These are phyloP conservation scores for Lonchura striata DNA, from an alignment of 2,113 vertebrate species.

Conservation along the genomic window DNA sequence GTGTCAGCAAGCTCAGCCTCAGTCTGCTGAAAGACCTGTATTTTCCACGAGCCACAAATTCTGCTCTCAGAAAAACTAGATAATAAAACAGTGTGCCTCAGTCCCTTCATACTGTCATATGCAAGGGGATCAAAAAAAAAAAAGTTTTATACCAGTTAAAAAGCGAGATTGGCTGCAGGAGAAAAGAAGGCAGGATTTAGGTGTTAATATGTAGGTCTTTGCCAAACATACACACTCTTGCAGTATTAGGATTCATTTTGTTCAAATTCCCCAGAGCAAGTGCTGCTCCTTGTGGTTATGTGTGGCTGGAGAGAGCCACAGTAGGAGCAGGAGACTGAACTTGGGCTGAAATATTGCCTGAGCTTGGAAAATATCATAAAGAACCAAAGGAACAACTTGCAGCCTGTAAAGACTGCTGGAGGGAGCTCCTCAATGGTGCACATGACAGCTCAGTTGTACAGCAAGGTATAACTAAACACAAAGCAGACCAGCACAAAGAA, in stretches of 20 bases:
- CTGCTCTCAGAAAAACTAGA: neutral
- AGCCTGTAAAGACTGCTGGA: neutral
- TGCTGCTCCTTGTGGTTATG: fast-evolving
- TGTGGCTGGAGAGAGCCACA: neutral
- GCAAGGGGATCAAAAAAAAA: neutral
- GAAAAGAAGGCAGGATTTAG: neutral
- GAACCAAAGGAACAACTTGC: neutral
- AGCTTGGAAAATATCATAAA: neutral
- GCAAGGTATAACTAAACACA: neutral
- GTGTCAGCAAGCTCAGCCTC: neutral
- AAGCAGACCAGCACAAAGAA: neutral
- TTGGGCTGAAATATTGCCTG: neutral
- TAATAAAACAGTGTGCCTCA: neutral
- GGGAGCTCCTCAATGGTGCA: neutral
- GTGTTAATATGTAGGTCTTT: neutral
- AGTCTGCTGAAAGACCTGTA: neutral
- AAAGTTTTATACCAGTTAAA: neutral
- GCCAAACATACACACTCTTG: neutral
- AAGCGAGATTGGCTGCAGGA: neutral
- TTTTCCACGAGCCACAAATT: slow-evolving; percentile 9
- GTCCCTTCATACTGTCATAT: neutral
- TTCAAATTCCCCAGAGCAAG: neutral
- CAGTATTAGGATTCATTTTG: neutral
- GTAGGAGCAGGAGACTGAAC: neutral
- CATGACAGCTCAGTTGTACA: neutral